Evolutionary conservation across 1,140 invertebrate genomes (phyloP), one percentile per base, ranked within the genome.

Genomic region (Zaprionus ornatus): DNA sequence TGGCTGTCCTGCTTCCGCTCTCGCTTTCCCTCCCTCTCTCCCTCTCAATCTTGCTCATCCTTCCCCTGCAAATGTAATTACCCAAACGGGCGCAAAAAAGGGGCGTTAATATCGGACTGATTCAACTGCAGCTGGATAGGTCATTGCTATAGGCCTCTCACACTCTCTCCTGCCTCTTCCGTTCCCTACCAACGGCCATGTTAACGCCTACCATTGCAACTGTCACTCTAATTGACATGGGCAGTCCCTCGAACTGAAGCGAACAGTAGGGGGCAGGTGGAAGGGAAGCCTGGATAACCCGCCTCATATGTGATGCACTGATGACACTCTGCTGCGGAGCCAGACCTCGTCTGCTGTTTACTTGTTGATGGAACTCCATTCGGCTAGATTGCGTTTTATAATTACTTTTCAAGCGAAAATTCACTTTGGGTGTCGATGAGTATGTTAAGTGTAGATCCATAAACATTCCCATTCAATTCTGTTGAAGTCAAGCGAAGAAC

Each of bases 191-290:
- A n/a, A n/a, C n/a, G 68, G 35, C 55, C 76, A 7, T 2, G 42
- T 21, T 19, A 23, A 45, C 40, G 45, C 45, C 45, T 48, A 64
- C 42, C 70, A 70, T 74, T 74, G 77, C 82, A 84, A 85, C 78
- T 86, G 82, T 64, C 82, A 63, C 55, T 85, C 79, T 82, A 85
- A 86, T 82, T 85, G 79, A 86, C 82, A 86, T 63, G 74, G 69
- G 48, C 45, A 52, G 25, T 65, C 21, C 56, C 64, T 40, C 4
- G 32, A 61, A 35, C 50, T 4, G 32, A 25, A 23, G 21, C 13
- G n/a, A 21, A 35, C 3, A 12, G 3, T 13, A 6, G 1, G 6
- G 61, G 54, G 50, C 5, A 32, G 40, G 59, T 10, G 23, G 15
- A 4, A 10, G 23, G 25, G 12, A n/a, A 19, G 4, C n/a, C 15